Evolutionary conservation across 64 coral and sea anemone species (phyloP).

Genomic region (Trachythela sp.): DNA sequence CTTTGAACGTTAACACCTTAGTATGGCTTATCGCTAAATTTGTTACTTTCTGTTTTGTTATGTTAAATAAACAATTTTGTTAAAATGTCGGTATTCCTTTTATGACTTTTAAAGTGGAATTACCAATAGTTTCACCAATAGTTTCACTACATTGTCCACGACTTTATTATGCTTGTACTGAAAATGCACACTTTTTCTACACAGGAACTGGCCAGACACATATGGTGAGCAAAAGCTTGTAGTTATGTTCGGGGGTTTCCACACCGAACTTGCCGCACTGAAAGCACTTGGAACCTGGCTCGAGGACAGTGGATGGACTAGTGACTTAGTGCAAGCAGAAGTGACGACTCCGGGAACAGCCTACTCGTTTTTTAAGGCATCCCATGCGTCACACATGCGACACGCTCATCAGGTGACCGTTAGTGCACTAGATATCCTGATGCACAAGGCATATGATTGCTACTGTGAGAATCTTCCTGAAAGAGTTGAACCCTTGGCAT

Average conservation of each 20-base stretch:
- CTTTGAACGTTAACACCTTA: no score
- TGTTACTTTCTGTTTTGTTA: no score
- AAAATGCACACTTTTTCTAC: no score
- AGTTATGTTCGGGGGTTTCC: no score
- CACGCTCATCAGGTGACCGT: not conserved
- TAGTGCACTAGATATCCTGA: not conserved
- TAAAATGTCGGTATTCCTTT: no score
- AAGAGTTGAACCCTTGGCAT: not conserved
- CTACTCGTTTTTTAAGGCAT: not conserved
- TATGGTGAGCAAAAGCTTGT: constrained; percentile 4
- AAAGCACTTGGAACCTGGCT: not conserved
- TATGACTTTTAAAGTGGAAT: no score
- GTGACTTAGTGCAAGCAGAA: not conserved
- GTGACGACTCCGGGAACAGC: not conserved
- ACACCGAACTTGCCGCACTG: no score
- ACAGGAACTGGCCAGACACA: not conserved
- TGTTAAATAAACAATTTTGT: no score
- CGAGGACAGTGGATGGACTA: not conserved
- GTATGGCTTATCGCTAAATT: no score
- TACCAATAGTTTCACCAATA: no score
- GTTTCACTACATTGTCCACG: no score
- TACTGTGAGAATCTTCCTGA: not conserved
- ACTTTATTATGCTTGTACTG: no score
- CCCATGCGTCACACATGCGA: not conserved
- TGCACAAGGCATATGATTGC: constrained; percentile 4